Base-by-base conservation (phyloP, 2,113 vertebrate genomes). In the Daubentonia madagascariensis region DNA sequence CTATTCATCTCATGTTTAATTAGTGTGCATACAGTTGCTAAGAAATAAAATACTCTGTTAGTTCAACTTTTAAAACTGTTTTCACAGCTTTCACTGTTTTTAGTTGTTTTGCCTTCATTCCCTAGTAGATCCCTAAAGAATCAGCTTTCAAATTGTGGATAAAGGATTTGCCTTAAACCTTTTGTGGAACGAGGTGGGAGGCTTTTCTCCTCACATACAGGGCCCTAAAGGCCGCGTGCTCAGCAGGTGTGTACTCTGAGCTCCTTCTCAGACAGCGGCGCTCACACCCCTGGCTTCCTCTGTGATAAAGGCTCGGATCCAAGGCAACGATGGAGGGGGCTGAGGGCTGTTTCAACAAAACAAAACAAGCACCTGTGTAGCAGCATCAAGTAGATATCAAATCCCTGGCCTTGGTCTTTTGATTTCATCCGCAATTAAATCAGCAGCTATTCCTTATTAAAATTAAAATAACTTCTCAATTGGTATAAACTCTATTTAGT, bases 21-120 rank as follows among this genome's bases (percentile, higher is more conserved):
- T 37, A 80, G 45, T 94, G 59, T 79, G 18, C 35, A 48, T 2
- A 7, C 11, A 79, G 23, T 50, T 84, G 28, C 81, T 59, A 43
- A 89, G 52, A 96, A 96, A 78, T 81, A 54, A 96, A 96, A 95
- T 86, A 65, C 3, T 48, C 45, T 48, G 16, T 89, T 52, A 73
- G 37, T 73, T 28, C 40, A 43, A 73, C 70, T 73, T 43, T 65
- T 90, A 88, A 94, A 89, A 73, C 30, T 61, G 23, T 61, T 75
- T 89, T 72, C 48, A 79, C 7, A 75, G 68, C n/a, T 75, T 84
- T 40, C 40, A 63, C 30, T 86, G 40, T 57, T 54, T 45, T 88
- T 37, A 63, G 40, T 40, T 73, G 25, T 76, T 84, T 86, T 40
- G 54, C 28, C 30, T 81, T 85, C 17, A 50, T 73, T 35, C n/a